Percentiles rank a stretch among this genome's conserved stretches.
Conservation (phyloP, 2,888 invertebrate species). For the Dryococelus australis region DNA sequence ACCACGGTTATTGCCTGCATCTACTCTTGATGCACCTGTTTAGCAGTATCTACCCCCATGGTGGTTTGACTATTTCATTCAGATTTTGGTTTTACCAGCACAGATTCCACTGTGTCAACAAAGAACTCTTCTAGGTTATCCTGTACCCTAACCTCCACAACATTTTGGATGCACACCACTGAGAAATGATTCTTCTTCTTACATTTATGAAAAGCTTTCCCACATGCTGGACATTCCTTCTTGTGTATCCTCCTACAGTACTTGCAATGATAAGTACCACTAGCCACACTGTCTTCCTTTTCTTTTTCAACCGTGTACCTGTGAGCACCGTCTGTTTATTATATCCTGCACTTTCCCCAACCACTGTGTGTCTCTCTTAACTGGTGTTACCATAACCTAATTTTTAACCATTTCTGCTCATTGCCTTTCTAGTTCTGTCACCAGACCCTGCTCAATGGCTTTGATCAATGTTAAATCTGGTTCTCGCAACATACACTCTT, state of each 20-base stretch:
- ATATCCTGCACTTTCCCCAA: background rate
- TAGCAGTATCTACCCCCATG: background rate
- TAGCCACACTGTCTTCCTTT: background rate
- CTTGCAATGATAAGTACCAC: background rate
- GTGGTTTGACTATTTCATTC: too few species aligned
- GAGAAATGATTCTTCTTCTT: too few species aligned
- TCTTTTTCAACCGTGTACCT: background rate
- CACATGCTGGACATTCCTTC: background rate
- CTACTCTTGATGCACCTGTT: background rate
- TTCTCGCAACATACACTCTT: background rate
- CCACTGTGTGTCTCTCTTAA: background rate
- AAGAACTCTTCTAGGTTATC: too few species aligned
- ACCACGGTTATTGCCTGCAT: too few species aligned
- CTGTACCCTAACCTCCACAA: too few species aligned
- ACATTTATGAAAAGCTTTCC: too few species aligned
- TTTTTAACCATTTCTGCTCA: background rate
- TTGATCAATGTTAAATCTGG: background rate
- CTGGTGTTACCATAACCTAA: background rate
- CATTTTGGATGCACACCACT: too few species aligned
- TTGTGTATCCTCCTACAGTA: background rate
- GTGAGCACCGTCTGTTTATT: background rate
- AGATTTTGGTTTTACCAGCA: too few species aligned
- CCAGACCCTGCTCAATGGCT: background rate
- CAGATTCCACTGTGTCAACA: too few species aligned
- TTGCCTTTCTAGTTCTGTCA: background rate